phyloP scores from a whole-genome alignment of 2,113 vertebrate genomes.

The Xiphias gladius region DNA sequence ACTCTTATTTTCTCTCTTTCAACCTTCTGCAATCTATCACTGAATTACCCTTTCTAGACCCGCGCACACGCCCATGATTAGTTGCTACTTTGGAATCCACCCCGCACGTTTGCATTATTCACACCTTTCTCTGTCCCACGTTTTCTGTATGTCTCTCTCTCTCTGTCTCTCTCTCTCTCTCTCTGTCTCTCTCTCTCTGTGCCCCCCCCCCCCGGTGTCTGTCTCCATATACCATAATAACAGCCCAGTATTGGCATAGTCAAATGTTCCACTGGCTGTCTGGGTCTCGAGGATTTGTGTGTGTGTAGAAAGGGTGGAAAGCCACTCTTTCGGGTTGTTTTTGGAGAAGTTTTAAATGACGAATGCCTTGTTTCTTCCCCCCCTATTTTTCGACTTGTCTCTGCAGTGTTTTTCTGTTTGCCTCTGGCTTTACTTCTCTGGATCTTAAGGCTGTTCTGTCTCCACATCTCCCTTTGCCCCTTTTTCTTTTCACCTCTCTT shows the following conservation, averaged over 20 bases:
- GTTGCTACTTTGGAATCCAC: neutral
- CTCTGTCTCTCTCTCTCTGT: neutral
- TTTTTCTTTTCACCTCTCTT: neutral
- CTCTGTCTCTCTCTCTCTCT: neutral
- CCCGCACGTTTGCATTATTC: neutral
- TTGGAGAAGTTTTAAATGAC: constrained; percentile 19
- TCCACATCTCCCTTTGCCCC: neutral
- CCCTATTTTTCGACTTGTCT: neutral
- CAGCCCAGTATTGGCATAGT: constrained; percentile 21
- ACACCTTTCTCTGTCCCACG: neutral
- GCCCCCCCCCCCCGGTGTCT: neutral
- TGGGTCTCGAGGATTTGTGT: constrained; percentile 11
- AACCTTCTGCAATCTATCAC: neutral
- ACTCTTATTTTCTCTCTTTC: neutral
- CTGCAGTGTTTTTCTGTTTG: neutral
- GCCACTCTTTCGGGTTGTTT: constrained; percentile 56
- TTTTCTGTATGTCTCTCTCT: neutral
- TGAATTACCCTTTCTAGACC: neutral
- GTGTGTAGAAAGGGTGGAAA: constrained; percentile 17
- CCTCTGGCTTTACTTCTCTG: neutral
- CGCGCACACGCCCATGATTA: neutral
- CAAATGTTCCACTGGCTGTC: constrained; percentile 66
- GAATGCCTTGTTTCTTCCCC: neutral
- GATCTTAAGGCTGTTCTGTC: neutral
- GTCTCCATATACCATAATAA: constrained; percentile 37